Conservation (phyloP, 2,797 vertebrate genomes). For the Morelia viridis region DNA sequence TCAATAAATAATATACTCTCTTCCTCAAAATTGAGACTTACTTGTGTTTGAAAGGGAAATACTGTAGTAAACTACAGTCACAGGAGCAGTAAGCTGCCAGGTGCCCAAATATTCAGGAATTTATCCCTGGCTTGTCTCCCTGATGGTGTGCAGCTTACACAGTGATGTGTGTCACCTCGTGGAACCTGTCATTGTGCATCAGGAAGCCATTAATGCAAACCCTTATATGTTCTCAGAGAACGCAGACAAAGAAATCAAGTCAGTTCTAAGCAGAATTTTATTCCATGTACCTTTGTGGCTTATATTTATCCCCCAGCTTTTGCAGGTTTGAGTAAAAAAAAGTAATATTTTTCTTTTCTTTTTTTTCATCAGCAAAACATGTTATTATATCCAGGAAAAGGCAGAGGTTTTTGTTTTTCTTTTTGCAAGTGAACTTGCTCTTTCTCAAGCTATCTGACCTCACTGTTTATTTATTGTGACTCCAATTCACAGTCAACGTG, state of each 20-base stretch:
- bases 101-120: constrained; percentile 43
- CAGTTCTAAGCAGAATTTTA: constrained; percentile 46
- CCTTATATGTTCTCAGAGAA: constrained; percentile 46
- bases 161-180: constrained; percentile 46
- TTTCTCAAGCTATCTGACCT: constrained; percentile 41
- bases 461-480: constrained; percentile 49
- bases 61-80: not conserved
- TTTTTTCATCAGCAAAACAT: constrained; percentile 52
- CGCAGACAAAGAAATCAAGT: constrained; percentile 35
- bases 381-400: constrained; percentile 63
- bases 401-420: constrained; percentile 26
- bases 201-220: constrained; percentile 44
- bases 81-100: constrained; percentile 38
- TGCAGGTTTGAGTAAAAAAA: constrained; percentile 53
- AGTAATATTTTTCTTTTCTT: constrained; percentile 47
- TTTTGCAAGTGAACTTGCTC: constrained; percentile 53
- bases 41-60: constrained; percentile 22
- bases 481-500: constrained; percentile 15
- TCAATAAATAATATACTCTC: constrained; percentile 47
- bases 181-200: constrained; percentile 46
- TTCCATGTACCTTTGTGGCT: constrained; percentile 50
- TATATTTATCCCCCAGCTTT: constrained; percentile 31
- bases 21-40: constrained; percentile 27
- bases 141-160: constrained; percentile 4
- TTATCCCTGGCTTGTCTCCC: constrained; percentile 53